These are phyloP conservation scores for Nannospalax galili DNA, from an alignment of 2,113 vertebrate species.

Conservation along the genomic window DNA sequence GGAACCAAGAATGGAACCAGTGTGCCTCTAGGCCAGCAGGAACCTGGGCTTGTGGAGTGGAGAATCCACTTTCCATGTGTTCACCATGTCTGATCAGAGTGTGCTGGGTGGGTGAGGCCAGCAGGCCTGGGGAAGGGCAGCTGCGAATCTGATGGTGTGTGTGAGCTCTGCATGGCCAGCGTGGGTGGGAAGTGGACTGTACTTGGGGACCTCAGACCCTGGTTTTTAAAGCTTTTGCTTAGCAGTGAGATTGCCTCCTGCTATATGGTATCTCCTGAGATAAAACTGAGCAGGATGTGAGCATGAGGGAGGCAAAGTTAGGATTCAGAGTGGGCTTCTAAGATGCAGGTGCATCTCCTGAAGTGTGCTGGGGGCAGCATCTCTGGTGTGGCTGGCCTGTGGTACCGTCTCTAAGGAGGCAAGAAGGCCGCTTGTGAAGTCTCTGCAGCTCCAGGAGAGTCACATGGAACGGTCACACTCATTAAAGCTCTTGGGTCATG, in stretches of 20 bases:
- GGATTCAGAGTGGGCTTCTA: background rate
- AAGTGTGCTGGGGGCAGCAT: background rate
- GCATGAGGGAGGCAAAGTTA: background rate
- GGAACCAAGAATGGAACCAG: rapidly evolving
- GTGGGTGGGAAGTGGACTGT: background rate
- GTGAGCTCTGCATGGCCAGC: background rate
- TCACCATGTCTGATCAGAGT: rapidly evolving
- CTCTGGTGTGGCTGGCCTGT: background rate
- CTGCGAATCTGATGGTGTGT: background rate
- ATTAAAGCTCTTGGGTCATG: background rate
- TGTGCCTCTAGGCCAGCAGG: background rate
- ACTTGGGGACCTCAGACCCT: background rate
- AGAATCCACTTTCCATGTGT: background rate
- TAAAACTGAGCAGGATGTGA: background rate
- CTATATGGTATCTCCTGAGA: background rate
- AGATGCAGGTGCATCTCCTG: background rate
- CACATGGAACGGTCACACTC: no score
- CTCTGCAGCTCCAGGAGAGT: no score
- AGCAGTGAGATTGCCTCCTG: background rate
- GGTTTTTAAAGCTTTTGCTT: background rate
- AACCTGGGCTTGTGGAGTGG: rapidly evolving
- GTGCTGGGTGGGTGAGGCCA: background rate
- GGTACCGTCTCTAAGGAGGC: rapidly evolving
- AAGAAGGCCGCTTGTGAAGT: no score
- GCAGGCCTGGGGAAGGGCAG: background rate